Conservation (phyloP, 2,888 invertebrate species). For the Lasioglossum leucozonium region DNA sequence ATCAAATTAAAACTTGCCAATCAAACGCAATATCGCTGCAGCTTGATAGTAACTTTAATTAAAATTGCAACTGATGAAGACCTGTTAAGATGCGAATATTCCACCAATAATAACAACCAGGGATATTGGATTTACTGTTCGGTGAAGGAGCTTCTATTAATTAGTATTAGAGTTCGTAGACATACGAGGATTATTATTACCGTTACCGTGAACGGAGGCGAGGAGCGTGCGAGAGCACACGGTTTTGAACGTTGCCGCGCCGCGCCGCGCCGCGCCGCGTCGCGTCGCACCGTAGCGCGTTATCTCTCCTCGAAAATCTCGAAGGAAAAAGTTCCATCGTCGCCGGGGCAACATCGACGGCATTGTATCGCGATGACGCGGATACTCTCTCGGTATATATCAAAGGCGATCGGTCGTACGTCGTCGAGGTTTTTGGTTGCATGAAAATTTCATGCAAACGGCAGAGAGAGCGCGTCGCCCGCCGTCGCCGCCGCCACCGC, state of each 20-base stretch:
- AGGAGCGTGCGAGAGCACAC: neutral
- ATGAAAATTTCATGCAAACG: conserved; percentile 75
- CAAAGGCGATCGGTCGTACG: conserved; percentile 47
- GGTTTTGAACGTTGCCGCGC: neutral
- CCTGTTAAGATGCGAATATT: conserved; percentile 60
- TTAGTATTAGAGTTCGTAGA: conserved; percentile 16
- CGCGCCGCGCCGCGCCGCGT: too few relatives aligned
- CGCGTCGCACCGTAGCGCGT: too few relatives aligned
- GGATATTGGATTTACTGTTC: conserved; percentile 28
- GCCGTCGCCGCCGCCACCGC: neutral
- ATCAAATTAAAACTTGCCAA: conserved; percentile 77
- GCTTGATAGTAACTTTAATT: conserved; percentile 74
- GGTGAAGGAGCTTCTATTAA: conserved; percentile 3
- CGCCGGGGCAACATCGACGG: conserved; percentile 21
- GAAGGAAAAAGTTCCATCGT: neutral
- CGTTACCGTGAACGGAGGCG: neutral
- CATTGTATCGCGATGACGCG: conserved; percentile 33
- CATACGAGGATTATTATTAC: neutral
- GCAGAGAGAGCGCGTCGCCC: conserved; percentile 20
- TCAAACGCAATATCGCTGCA: conserved; percentile 73
- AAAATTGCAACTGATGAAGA: conserved; percentile 72
- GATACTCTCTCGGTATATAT: conserved; percentile 38
- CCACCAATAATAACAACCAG: conserved; percentile 32
- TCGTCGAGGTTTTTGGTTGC: conserved; percentile 47
- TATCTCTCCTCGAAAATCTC: neutral